Evolutionary conservation across 2,888 invertebrate genomes (phyloP).

Genomic region (Steinernema scapterisci): DNA sequence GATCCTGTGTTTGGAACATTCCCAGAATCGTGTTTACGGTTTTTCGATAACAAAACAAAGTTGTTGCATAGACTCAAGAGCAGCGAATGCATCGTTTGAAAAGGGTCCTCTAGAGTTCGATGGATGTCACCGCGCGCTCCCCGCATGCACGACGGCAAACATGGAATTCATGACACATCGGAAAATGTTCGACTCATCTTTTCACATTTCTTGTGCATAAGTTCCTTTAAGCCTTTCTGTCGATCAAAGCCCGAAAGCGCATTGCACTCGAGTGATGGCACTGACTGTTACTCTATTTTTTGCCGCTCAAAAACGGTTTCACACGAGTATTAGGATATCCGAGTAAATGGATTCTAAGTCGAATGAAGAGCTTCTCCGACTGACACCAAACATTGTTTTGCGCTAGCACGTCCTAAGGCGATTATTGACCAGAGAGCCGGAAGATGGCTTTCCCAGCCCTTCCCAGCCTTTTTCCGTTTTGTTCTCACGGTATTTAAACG

Average conservation of each 20-base stretch:
- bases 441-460: background rate
- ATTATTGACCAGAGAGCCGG: background rate
- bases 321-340: constrained; percentile 27
- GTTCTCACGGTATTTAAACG: constrained; percentile 14
- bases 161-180: constrained; percentile 15
- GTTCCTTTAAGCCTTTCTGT: no score
- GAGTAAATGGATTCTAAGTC: constrained; percentile 10
- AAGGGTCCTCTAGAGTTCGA: constrained; percentile 29
- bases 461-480: background rate
- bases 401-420: background rate
- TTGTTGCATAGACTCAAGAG: constrained; percentile 19
- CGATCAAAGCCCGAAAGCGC: no score
- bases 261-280: no score
- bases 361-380: background rate
- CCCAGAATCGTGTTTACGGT: background rate
- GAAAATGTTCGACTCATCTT: no score
- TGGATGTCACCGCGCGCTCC: background rate
- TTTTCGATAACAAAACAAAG: background rate
- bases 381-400: constrained; percentile 20
- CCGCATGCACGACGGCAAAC: constrained; percentile 1
- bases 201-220: no score
- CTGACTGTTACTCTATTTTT: no score
- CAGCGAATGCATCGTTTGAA: background rate
- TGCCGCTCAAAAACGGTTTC: background rate
- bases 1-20: background rate